Percentiles rank a stretch among this genome's conserved stretches.
These are phyloP conservation scores for Archaeoteleia sp. DNA, from an alignment of 2,888 invertebrate genomes.

Conservation along the genomic window DNA sequence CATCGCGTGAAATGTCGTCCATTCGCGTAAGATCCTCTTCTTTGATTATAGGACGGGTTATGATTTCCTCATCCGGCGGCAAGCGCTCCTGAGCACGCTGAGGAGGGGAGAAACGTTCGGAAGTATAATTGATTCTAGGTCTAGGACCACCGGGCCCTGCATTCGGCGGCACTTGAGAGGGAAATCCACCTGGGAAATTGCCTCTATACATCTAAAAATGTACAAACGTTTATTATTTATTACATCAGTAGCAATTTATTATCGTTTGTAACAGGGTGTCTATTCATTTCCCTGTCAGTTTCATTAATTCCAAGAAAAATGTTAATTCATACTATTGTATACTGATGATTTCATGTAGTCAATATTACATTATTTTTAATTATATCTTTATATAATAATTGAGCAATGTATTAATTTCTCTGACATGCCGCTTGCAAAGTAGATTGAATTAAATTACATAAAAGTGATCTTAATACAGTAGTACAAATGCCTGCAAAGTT, in stretches of 20 bases:
- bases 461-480: too few relatives aligned
- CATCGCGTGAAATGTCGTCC: constrained; percentile 91
- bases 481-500: too few relatives aligned
- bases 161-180: constrained; percentile 69
- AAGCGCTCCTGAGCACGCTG: constrained; percentile 70
- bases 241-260: background rate
- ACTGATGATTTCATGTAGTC: too few relatives aligned
- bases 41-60: constrained; percentile 90
- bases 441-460: too few relatives aligned
- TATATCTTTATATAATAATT: too few relatives aligned
- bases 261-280: too few relatives aligned
- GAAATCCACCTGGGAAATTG: constrained; percentile 72
- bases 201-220: constrained; percentile 75
- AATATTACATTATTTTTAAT: too few relatives aligned
- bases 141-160: constrained; percentile 67
- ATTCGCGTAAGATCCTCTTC: constrained; percentile 94
- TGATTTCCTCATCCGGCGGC: constrained; percentile 78
- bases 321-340: too few relatives aligned
- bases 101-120: constrained; percentile 63
- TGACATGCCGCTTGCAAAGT: too few relatives aligned
- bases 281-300: too few relatives aligned
- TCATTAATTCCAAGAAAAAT: too few relatives aligned
- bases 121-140: constrained; percentile 70
- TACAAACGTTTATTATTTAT: constrained; percentile 15
- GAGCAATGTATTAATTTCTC: too few relatives aligned